A percentile compares a stretch with the other conserved stretches of the same genome.
Conservation (phyloP, 2,797 vertebrate genomes). For the Calcarius lapponicus region DNA sequence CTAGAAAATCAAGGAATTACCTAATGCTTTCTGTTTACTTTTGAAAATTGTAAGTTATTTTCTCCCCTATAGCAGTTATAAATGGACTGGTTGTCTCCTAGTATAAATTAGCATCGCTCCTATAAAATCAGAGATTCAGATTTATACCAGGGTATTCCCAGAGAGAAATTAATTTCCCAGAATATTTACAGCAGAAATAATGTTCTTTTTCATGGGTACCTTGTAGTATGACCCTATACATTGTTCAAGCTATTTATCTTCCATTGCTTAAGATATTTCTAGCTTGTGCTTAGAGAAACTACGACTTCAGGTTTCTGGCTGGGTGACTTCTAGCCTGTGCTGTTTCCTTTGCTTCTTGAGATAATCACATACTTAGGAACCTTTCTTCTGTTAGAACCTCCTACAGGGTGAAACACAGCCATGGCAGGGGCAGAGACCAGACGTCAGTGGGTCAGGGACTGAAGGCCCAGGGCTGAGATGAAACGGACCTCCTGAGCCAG, state of each 20-base stretch:
- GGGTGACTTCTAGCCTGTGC: background rate
- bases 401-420: rapidly evolving
- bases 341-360: background rate
- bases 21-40: background rate
- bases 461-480: background rate
- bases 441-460: background rate
- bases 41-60: background rate
- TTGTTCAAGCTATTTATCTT: background rate
- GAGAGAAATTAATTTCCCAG: background rate
- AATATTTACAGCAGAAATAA: background rate
- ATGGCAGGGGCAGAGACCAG: background rate
- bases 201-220: background rate
- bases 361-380: background rate
- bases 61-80: background rate
- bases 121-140: background rate
- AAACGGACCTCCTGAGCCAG: background rate
- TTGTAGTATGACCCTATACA: background rate
- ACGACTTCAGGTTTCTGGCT: background rate
- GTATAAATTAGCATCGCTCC: background rate
- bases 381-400: background rate
- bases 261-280: background rate
- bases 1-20: background rate
- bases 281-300: background rate
- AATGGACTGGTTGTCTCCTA: background rate
- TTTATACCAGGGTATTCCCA: background rate